Base-by-base conservation (phyloP, 2,797 vertebrate genomes). In the Falco rusticolus region DNA sequence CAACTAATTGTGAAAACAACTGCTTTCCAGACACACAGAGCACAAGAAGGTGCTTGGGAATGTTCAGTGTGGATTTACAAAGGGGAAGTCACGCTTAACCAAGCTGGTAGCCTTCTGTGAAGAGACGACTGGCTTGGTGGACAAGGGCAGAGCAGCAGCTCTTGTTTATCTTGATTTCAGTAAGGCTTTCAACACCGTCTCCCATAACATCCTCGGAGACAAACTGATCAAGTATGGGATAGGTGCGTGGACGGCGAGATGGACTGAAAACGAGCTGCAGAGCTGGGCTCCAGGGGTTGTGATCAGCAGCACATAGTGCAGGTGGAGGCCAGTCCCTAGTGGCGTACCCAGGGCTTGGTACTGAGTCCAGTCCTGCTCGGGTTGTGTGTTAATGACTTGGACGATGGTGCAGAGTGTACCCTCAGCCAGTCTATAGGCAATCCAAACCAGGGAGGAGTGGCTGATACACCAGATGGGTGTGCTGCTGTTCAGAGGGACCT, bases 321-420 rank as follows among this genome's bases (percentile, higher is more conserved):
- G 13, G 7, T 12, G 19, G 50, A 66, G n/a, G 43, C 47, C 45
- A 28, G 57, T 26, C 59, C 26, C 26, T 33, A 25, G 21, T 43
- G 61, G 25, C 1, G 0, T 22, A 50, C 9, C 25, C n/a, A 25
- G 41, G 41, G 41, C 12, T 41, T 16, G 41, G 41, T 41, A 41
- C 41, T 41, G 41, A 41, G 41, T 41, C 18, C 34, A 31, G 0
- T 48, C 34, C 21, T 26, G 29, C 5, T n/a, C 39, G 31, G 50
- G 7, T 24, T 56, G 16, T 5, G 41, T 56, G 26, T 80, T 34
- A 72, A 17, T 25, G 37, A 37, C 22, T 34, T n/a, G 33, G 33
- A 18, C 26, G 48, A 43, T 48, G 41, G 34, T 1, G 7, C 54
- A 69, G 70, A 31, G 48, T 0, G 1, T 2, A 15, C 17, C 1